These are phyloP conservation scores for Ageneiosus marmoratus DNA, from an alignment of 2,113 vertebrate species.

Conservation along the genomic window DNA sequence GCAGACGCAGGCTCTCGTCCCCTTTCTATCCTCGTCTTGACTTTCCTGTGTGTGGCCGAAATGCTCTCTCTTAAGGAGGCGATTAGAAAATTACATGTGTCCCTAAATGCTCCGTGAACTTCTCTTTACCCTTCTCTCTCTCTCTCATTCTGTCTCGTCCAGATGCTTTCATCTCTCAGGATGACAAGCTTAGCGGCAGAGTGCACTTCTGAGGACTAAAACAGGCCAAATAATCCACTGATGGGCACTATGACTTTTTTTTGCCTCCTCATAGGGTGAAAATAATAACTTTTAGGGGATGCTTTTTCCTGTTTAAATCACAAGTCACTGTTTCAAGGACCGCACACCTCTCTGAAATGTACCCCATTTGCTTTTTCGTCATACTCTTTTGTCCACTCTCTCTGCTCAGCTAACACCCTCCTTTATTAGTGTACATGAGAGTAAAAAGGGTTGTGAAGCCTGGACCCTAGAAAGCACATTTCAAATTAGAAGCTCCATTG, in stretches of 20 bases:
- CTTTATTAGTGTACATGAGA: slow-evolving; percentile 44
- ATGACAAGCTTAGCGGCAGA: slow-evolving; percentile 62
- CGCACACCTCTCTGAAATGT: slow-evolving; percentile 40
- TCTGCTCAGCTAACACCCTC: slow-evolving; percentile 6
- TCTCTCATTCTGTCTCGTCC: slow-evolving; percentile 1
- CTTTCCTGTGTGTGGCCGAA: slow-evolving; percentile 53
- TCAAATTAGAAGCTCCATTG: slow-evolving; percentile 41
- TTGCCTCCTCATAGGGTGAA: slow-evolving; percentile 31
- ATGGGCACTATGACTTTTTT: slow-evolving; percentile 44
- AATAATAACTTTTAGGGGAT: slow-evolving; percentile 49
- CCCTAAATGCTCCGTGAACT: slow-evolving; percentile 66
- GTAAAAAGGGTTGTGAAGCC: slow-evolving; percentile 7
- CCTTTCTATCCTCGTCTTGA: slow-evolving; percentile 35
- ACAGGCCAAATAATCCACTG: slow-evolving; percentile 43
- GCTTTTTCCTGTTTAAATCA: slow-evolving; percentile 39
- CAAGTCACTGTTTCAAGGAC: slow-evolving; percentile 42
- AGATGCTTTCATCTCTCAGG: slow-evolving; percentile 68
- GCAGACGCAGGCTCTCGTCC: slow-evolving; percentile 35
- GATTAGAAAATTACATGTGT: slow-evolving; percentile 54
- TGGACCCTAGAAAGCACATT: slow-evolving; percentile 35
- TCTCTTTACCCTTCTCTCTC: slow-evolving; percentile 57
- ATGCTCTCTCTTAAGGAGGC: slow-evolving; percentile 57
- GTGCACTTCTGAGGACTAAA: slow-evolving; percentile 64
- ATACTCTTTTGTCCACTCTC: slow-evolving; percentile 34
- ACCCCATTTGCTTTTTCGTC: slow-evolving; percentile 7